These are phyloP conservation scores for Saccostrea cuccullata DNA, from an alignment of 1,140 invertebrate species.

Conservation along the genomic window DNA sequence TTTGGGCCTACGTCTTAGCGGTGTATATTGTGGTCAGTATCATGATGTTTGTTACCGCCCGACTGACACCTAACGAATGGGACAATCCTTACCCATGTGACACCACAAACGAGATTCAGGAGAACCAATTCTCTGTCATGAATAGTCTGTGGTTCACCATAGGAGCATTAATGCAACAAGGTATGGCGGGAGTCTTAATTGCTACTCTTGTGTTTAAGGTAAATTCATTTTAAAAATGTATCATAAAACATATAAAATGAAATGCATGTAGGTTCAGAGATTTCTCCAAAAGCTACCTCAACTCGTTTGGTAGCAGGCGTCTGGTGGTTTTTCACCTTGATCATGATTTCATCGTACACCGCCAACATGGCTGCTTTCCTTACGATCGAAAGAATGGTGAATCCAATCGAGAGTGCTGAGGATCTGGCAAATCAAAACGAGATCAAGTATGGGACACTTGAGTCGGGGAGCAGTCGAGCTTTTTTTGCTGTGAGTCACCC, in stretches of 20 bases:
- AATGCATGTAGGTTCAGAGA: not conserved
- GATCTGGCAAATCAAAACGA: constrained; percentile 3
- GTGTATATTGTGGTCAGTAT: constrained; percentile 24
- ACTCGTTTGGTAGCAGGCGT: constrained; percentile 12
- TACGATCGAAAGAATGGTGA: not conserved
- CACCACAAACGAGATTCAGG: not conserved
- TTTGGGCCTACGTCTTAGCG: constrained; percentile 1
- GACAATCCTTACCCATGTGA: constrained; percentile 9
- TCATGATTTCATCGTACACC: not conserved
- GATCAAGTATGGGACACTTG: not conserved
- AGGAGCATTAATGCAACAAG: constrained; percentile 17
- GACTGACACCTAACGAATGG: not conserved
- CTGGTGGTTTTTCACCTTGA: constrained; percentile 16
- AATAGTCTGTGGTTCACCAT: constrained; percentile 15
- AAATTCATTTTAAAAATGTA: not conserved
- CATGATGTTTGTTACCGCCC: constrained; percentile 11
- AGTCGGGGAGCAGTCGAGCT: not conserved
- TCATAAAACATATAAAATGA: not conserved
- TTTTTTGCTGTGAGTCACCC: not conserved
- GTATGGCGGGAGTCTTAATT: constrained; percentile 44
- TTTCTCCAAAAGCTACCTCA: constrained; percentile 1
- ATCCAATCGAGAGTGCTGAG: not conserved
- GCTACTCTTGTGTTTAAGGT: not conserved
- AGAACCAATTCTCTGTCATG: not conserved
- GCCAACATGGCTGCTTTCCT: constrained; percentile 21